phyloP scores from a whole-genome alignment of 2,113 vertebrate species.

The Myotis brandtii region DNA sequence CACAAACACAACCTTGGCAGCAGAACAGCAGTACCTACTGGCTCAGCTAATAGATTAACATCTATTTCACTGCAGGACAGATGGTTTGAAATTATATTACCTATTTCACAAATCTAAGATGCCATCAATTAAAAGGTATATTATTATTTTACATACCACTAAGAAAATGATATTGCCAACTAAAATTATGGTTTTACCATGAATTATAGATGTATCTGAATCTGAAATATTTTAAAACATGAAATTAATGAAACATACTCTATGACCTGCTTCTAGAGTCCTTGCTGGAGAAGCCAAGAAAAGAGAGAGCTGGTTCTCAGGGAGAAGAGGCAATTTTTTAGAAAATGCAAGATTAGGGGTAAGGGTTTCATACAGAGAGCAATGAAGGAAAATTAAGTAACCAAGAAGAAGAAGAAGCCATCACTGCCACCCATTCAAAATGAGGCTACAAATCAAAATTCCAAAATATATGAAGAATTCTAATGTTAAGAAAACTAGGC shows the following conservation, averaged over 20 bases:
- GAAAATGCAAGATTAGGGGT: background rate
- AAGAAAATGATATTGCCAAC: background rate
- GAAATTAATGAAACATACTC: background rate
- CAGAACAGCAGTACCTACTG: background rate
- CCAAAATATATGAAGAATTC: conserved; percentile 2
- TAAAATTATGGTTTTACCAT: background rate
- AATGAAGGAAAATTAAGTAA: background rate
- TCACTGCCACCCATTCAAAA: background rate
- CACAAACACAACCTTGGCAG: background rate
- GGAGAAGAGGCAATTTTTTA: background rate
- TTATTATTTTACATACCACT: background rate
- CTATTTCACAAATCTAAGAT: background rate
- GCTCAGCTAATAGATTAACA: background rate
- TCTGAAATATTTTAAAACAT: conserved; percentile 6
- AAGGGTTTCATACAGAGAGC: background rate
- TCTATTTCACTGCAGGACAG: background rate
- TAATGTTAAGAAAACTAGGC: background rate
- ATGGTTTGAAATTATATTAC: background rate
- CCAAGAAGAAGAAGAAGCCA: background rate
- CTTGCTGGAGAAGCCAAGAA: background rate
- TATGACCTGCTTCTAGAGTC: background rate
- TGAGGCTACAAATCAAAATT: background rate
- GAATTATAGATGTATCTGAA: background rate
- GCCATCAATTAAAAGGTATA: background rate
- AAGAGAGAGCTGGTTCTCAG: background rate